Evolutionary conservation across 2,113 vertebrate species (phyloP).

Genomic region (Maccullochella peelii): DNA sequence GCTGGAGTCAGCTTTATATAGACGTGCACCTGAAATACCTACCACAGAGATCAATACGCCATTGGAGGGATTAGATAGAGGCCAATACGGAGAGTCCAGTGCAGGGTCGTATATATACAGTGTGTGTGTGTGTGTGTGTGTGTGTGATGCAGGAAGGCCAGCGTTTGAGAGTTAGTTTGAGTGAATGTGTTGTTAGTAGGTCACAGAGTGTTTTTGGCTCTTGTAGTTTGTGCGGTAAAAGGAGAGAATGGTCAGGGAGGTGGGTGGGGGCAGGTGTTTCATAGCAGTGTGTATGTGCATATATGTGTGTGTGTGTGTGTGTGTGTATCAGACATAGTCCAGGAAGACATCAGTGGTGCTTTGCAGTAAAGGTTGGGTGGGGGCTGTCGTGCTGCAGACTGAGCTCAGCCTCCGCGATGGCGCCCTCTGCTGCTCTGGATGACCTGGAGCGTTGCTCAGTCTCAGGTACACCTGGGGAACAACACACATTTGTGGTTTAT

Average conservation of each 20-base stretch:
- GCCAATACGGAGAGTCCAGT: conserved; percentile 43
- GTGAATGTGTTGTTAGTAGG: conserved; percentile 38
- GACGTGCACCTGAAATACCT: conserved; percentile 64
- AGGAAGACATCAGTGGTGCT: conserved; percentile 86
- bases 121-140: conserved; percentile 11
- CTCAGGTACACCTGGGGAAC: conserved; percentile 90
- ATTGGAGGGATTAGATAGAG: conserved; percentile 55
- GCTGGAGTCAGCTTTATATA: conserved; percentile 61
- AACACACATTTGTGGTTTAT: conserved; percentile 8
- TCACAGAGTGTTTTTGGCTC: conserved; percentile 23
- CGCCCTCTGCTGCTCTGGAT: conserved; percentile 81
- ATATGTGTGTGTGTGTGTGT: conserved; percentile 9
- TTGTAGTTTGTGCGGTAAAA: conserved; percentile 19
- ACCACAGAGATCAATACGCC: conserved; percentile 60
- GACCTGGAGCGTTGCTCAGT: conserved; percentile 80
- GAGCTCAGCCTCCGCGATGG: conserved; percentile 92
- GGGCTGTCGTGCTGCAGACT: conserved; percentile 93
- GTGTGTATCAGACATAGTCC: conserved; percentile 78
- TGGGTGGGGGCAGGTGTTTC: conserved; percentile 18
- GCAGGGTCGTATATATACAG: conserved; percentile 47
- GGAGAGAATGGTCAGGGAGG: conserved; percentile 15
- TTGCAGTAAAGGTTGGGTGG: conserved; percentile 92
- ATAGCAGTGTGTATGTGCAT: not conserved
- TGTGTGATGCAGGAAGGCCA: conserved; percentile 34
- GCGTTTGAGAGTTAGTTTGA: conserved; percentile 41